phyloP scores from a whole-genome alignment of 2,113 vertebrate genomes.

The Syrmaticus mikado region DNA sequence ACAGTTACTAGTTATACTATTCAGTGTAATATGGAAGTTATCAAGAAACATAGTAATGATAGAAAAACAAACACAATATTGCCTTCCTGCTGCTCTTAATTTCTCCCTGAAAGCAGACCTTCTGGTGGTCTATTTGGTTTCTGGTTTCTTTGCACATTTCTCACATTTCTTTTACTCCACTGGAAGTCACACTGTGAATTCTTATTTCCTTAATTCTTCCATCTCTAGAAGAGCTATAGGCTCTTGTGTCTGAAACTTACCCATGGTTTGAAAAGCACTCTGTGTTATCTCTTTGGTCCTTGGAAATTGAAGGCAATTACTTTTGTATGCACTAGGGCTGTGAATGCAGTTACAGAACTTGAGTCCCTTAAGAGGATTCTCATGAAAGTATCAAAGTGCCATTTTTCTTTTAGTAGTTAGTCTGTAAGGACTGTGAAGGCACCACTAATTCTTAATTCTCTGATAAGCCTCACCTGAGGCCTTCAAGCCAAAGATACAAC shows the following conservation, averaged over 20 bases:
- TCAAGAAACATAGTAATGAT: neutral
- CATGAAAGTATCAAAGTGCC: neutral
- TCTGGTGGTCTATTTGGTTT: neutral
- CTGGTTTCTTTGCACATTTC: neutral
- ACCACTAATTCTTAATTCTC: neutral
- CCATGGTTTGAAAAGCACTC: neutral
- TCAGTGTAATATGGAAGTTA: neutral
- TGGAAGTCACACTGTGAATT: neutral
- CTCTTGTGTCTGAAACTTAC: neutral
- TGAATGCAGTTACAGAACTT: neutral
- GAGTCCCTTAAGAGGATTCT: neutral
- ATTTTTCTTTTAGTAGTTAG: neutral
- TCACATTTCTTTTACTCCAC: neutral
- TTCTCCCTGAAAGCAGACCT: neutral
- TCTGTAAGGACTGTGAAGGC: neutral
- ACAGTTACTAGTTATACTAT: neutral
- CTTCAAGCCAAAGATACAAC: neutral
- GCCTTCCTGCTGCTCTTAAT: neutral
- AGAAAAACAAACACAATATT: neutral
- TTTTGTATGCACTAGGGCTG: neutral
- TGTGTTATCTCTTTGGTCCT: neutral
- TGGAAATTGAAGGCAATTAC: neutral
- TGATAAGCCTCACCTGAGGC: neutral
- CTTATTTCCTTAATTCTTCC: neutral
- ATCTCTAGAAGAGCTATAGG: neutral